These are phyloP conservation scores for Lordiphosa mommai DNA, from an alignment of 1,140 invertebrate species.

Conservation along the genomic window DNA sequence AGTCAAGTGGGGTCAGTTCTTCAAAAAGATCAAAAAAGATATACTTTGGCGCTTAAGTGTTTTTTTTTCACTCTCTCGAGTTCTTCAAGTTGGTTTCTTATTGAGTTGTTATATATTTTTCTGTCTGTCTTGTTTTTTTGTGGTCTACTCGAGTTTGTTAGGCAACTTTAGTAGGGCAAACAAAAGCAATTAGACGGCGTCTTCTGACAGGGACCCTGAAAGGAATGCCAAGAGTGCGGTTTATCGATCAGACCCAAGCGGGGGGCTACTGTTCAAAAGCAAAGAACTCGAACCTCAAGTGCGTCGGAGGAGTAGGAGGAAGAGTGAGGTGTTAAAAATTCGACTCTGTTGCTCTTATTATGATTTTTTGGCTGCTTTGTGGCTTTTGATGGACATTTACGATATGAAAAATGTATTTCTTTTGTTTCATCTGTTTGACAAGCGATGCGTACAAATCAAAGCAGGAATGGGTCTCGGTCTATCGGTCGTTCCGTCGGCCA, in stretches of 20 bases:
- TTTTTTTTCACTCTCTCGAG: constrained; percentile 32
- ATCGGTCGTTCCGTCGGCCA: background rate
- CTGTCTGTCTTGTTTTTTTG: constrained; percentile 8
- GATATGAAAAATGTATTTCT: constrained; percentile 49
- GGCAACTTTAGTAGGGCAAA: constrained; percentile 73
- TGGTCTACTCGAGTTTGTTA: constrained; percentile 49
- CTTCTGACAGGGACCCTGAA: constrained; percentile 48
- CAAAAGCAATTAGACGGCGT: constrained; percentile 76
- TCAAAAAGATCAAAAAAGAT: constrained; percentile 63
- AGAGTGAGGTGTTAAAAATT: constrained; percentile 74
- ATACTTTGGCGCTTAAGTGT: constrained; percentile 72
- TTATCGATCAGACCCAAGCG: constrained; percentile 64
- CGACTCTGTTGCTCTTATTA: constrained; percentile 75
- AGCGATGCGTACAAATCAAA: constrained; percentile 77
- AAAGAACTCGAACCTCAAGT: constrained; percentile 35
- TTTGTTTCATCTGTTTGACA: constrained; percentile 74
- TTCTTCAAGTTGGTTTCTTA: constrained; percentile 47
- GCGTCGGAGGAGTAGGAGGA: constrained; percentile 20
- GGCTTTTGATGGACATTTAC: constrained; percentile 62
- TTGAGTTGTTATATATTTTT: constrained; percentile 70
- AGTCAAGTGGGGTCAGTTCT: constrained; percentile 69
- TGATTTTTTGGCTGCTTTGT: constrained; percentile 44
- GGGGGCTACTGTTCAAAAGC: constrained; percentile 60
- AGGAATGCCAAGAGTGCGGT: constrained; percentile 39
- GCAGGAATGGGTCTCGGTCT: constrained; percentile 39